Percentiles rank a stretch among this genome's conserved stretches.
Evolutionary conservation across 1,140 invertebrate genomes (phyloP).

Genomic region (Lineus longissimus): DNA sequence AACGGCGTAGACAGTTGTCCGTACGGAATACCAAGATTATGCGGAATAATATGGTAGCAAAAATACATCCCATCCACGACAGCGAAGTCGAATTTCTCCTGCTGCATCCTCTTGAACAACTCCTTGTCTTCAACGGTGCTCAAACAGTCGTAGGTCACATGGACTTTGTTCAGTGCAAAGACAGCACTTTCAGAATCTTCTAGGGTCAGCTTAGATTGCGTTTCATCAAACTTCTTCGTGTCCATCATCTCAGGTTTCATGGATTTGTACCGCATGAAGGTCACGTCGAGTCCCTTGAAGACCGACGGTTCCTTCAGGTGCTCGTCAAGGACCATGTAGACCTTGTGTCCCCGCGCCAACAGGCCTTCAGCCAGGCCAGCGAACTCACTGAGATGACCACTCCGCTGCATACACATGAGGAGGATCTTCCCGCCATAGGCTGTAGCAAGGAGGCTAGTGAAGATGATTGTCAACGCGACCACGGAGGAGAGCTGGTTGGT

Average conservation of each 20-base stretch:
- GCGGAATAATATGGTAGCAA: not conserved
- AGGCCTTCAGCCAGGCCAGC: not conserved
- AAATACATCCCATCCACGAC: not conserved
- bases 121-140: not conserved
- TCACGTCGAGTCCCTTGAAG: not conserved
- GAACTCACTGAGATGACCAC: not conserved
- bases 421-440: not conserved
- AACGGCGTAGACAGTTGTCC: not conserved
- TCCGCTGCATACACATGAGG: not conserved
- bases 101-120: not conserved
- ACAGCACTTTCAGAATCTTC: not conserved
- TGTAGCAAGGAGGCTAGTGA: no score
- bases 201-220: not conserved
- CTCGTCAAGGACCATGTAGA: not conserved
- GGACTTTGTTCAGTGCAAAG: not conserved
- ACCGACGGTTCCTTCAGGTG: not conserved
- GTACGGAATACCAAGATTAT: not conserved
- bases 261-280: not conserved
- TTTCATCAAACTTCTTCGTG: no score
- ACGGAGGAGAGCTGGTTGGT: no score
- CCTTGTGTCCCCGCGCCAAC: not conserved
- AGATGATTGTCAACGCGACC: no score
- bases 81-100: constrained; percentile 4
- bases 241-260: not conserved
- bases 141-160: not conserved